Evolutionary conservation across 1,140 invertebrate genomes (phyloP), one percentile per base, ranked within the genome.

Genomic region (Formica selysi): DNA sequence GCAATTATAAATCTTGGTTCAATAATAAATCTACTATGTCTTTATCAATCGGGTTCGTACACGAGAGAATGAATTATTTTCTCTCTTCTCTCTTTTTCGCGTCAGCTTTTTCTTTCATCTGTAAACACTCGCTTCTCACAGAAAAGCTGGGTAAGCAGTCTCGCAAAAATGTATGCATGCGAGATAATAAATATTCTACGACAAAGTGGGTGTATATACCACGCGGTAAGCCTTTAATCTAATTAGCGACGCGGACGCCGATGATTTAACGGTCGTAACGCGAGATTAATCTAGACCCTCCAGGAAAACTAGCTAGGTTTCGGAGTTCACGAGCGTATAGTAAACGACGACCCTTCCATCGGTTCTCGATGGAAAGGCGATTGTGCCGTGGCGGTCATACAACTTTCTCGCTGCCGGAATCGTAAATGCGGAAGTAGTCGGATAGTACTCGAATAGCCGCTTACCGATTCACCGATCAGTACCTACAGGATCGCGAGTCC

Each of bases 321-420:
- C 57, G 36, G 26, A 44, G 59, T 78, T 78, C 59, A 78, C 19
- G 22, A 38, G 38, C 38, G 10, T 19, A 7, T 11, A 51, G 48
- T 41, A 62, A 22, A 81, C 44, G 38, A 74, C 36, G 54, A 71
- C 68, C 79, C 54, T 80, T 80, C 78, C 78, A 59, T 84, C 57
- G 86, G 16, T n/a, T 13, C 44, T 38, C 29, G 11, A 51, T 29
- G 59, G 81, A 65, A 76, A 71, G 78, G 86, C 54, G 68, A 89
- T 91, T 89, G 86, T 89, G 48, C 54, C 61, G 51, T 29, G 76
- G 64, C 80, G 64, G 85, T 64, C 65, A 51, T 85, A 61, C 87
- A 91, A 91, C 91, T 92, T 92, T 92, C 91, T 89, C 91, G 89
- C 32, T 44, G 41, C 7, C 8, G 59, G 76, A 83, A 86, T 91